Evolutionary conservation across 2,113 vertebrate species (phyloP).

Genomic region (Hiodon tergisus): DNA sequence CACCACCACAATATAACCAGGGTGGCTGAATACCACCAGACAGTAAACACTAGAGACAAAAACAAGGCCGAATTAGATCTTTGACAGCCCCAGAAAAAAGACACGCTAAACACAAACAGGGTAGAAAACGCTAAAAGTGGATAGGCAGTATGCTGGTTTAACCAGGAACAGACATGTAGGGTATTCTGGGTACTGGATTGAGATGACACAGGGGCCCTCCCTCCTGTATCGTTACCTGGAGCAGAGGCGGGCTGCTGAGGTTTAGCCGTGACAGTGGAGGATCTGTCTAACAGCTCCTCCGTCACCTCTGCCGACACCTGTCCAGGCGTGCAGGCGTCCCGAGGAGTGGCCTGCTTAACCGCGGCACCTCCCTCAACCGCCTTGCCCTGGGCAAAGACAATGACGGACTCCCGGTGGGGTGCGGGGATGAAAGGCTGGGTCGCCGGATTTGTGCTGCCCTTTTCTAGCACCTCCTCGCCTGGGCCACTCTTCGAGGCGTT

Average conservation of each 20-base stretch:
- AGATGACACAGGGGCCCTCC: not conserved
- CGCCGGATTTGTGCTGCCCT: not conserved
- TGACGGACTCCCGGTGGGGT: slow-evolving; percentile 59
- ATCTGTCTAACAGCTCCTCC: not conserved
- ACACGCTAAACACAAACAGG: too few species aligned
- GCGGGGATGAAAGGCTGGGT: slow-evolving; percentile 47
- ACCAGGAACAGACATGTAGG: not conserved
- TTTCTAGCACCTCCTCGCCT: too few species aligned
- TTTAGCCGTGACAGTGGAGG: not conserved
- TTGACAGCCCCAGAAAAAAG: too few species aligned
- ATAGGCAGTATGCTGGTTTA: too few species aligned
- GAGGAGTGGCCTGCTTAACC: not conserved
- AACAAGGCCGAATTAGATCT: too few species aligned
- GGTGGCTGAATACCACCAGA: too few species aligned
- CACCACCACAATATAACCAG: too few species aligned
- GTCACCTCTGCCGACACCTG: not conserved
- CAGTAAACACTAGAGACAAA: too few species aligned
- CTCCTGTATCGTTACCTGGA: not conserved
- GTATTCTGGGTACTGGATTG: not conserved
- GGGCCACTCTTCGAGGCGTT: not conserved
- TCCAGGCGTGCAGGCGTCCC: not conserved
- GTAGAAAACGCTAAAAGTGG: too few species aligned
- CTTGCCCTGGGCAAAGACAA: slow-evolving; percentile 61
- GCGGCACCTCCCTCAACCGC: slow-evolving; percentile 20
- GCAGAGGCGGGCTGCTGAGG: slow-evolving; percentile 14